These are phyloP conservation scores for Drosophila austrosaltans DNA, from an alignment of 2,888 invertebrate genomes.

Conservation along the genomic window DNA sequence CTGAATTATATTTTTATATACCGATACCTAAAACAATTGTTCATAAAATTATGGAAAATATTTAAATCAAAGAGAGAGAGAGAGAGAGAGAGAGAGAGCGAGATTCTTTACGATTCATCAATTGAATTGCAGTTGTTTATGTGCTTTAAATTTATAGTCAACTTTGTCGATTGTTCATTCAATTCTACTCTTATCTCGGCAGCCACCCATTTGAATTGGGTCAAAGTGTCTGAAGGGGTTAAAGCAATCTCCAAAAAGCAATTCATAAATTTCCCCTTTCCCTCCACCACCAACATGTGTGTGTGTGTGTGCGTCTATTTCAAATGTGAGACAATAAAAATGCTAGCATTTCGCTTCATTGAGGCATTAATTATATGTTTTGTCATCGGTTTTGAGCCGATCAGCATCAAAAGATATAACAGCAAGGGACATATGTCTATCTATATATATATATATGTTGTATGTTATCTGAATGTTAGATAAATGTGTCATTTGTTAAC, in stretches of 20 bases:
- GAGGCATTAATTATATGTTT: conserved; percentile 54
- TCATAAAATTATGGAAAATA: neutral
- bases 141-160: neutral
- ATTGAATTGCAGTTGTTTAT: conserved; percentile 6
- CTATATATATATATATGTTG: conserved; percentile 2
- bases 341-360: conserved; percentile 39
- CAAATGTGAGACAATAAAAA: neutral
- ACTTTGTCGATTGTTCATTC: conserved; percentile 42
- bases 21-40: neutral
- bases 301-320: neutral
- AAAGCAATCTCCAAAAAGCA: conserved; percentile 46
- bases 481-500: conserved; percentile 49
- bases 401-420: conserved; percentile 48
- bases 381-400: conserved; percentile 3
- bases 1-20: conserved; percentile 11
- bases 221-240: conserved; percentile 54
- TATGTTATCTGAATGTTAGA: conserved; percentile 56
- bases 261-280: conserved; percentile 32
- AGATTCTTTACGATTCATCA: neutral
- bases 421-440: conserved; percentile 15
- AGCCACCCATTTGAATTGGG: conserved; percentile 50
- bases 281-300: neutral
- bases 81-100: no score
- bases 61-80: conserved; percentile 1
- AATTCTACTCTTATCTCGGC: conserved; percentile 49